Conservation (phyloP, 2,888 invertebrate species). For the Doris montereyensis region DNA sequence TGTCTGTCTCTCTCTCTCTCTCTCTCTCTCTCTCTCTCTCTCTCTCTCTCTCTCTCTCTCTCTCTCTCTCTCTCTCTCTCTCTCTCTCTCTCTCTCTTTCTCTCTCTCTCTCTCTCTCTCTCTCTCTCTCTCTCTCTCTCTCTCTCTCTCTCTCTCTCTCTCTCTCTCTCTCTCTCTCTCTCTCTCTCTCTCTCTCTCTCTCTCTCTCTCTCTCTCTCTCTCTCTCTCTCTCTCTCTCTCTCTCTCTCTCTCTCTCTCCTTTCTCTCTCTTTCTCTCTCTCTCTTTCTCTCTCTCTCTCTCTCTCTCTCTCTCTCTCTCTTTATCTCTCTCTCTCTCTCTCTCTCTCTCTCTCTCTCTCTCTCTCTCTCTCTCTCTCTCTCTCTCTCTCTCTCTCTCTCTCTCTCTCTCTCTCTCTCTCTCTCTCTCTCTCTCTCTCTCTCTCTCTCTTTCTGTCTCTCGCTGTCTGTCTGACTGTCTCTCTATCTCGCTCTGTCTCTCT, state of each 20-base stretch:
- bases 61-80: not conserved
- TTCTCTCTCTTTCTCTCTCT: not conserved
- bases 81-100: constrained; percentile 5
- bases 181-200: not conserved
- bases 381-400: not conserved
- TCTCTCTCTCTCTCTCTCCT: not conserved
- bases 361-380: not conserved
- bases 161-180: not conserved
- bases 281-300: not conserved
- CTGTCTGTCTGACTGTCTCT: not conserved
- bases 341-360: not conserved
- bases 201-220: not conserved
- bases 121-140: constrained; percentile 2
- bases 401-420: not conserved
- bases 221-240: not conserved
- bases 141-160: constrained; percentile 4
- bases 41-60: not conserved
- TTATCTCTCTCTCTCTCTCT: not conserved
- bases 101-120: not conserved
- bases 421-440: not conserved
- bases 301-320: not conserved
- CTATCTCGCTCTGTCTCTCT: not conserved
- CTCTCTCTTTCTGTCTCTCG: not conserved
- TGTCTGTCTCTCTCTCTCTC: not conserved
- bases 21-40: not conserved